phyloP scores from a whole-genome alignment of 2,797 vertebrate genomes.

The Pantherophis alleghaniensis region DNA sequence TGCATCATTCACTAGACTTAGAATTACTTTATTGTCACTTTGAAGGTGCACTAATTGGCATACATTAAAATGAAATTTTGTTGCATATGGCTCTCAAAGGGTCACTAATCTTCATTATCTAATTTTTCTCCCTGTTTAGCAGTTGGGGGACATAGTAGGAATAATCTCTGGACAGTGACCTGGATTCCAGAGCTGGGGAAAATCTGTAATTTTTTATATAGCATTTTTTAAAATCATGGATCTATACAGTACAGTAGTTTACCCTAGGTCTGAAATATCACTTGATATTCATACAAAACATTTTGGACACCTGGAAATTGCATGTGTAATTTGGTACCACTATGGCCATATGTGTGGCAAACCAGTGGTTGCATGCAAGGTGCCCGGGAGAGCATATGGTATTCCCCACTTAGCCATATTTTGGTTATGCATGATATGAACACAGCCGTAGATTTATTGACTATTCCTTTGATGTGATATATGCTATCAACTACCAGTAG shows the following conservation, averaged over 20 bases:
- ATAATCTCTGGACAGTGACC: not conserved
- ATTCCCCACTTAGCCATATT: not conserved
- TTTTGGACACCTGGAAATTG: not conserved
- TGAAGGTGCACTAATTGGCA: no score
- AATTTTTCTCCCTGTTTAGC: not conserved
- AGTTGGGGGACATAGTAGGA: not conserved
- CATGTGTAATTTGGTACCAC: not conserved
- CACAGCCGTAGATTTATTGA: not conserved
- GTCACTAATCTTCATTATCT: not conserved
- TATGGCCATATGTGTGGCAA: not conserved
- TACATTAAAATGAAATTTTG: no score
- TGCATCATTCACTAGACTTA: not conserved
- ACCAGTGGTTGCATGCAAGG: not conserved
- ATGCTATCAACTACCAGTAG: not conserved
- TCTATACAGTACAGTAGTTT: not conserved
- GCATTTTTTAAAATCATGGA: not conserved
- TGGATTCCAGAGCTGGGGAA: not conserved
- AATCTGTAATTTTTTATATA: not conserved
- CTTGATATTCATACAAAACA: not conserved
- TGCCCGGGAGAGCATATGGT: not conserved
- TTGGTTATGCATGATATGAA: not conserved
- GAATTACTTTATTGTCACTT: no score
- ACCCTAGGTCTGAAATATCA: not conserved
- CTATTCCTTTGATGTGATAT: not conserved
- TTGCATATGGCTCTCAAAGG: no score